These are phyloP conservation scores for Protaetia brevitarsis DNA, from an alignment of 1,140 invertebrate species.

Conservation along the genomic window DNA sequence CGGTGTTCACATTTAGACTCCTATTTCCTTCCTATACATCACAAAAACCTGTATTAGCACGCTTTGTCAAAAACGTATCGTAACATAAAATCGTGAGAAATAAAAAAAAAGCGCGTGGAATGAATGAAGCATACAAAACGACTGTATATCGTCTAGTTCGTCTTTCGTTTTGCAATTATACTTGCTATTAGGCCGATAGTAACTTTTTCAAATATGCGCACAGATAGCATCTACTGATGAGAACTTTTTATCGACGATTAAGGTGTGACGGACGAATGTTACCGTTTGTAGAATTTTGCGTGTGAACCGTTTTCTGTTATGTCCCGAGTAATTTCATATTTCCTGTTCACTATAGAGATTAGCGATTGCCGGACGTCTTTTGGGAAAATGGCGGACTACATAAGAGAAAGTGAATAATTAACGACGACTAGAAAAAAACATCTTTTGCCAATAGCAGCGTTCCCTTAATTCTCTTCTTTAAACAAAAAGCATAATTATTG, in stretches of 20 bases:
- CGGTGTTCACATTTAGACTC: too few relatives aligned
- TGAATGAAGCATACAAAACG: not conserved
- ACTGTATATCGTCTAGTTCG: not conserved
- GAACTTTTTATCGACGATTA: not conserved
- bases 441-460: not conserved
- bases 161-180: not conserved
- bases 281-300: not conserved
- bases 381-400: not conserved
- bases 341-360: not conserved
- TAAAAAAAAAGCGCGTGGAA: not conserved
- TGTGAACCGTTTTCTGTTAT: not conserved
- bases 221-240: not conserved
- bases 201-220: not conserved
- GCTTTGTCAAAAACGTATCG: too few relatives aligned
- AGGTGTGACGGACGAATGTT: not conserved
- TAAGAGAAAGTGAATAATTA: constrained; percentile 15
- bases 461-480: not conserved
- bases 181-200: not conserved
- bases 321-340: not conserved
- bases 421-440: not conserved
- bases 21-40: too few relatives aligned
- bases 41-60: too few relatives aligned
- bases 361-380: not conserved
- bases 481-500: too few relatives aligned
- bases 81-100: not conserved